Base-by-base conservation (phyloP, 1,140 invertebrate genomes). In the Achatina immaculata region DNA sequence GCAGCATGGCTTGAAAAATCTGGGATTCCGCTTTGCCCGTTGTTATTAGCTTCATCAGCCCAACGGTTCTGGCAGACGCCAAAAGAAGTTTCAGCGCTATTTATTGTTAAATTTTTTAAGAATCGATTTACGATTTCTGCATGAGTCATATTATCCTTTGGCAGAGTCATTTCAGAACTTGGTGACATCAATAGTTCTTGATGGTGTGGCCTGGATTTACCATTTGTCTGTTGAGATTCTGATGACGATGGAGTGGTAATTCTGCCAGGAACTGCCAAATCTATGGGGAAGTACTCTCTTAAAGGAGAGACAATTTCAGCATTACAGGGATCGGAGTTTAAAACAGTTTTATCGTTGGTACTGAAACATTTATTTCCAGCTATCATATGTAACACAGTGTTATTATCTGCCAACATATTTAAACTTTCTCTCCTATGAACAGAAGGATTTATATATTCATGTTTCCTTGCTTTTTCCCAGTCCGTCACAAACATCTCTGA, bases 131-230 rank as follows among this genome's bases (percentile, higher is more conserved):
- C 76, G 36, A 78, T 78, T 68, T 78, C 76, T 7, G 36, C 55
- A 6, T 78, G 76, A n/a, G 38, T 45, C 76, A 78, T 78, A 34
- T 78, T 78, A 28, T 78, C 58, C 68, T 78, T 78, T 9, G 76
- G 76, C 36, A 78, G 65, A 34, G 19, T 21, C 28, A 43, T 21
- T 19, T 45, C n/a, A 42, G 36, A 62, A 28, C 7, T 58, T 1
- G 51, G 34, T 42, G 36, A n/a, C 14, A 24, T 4, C 36, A 43
- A 9, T 21, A 11, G n/a, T 38, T 76, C 45, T 1, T 7, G 43
- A 0, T 38, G 74, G 28, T 36, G 7, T 16, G 11, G 11, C 7
- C 14, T 6, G 1, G 68, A n/a, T 69, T 42, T 40, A 7, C 65
- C 21, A 66, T 34, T 11, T 16, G 34, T 31, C 28, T 4, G n/a